A percentile compares a stretch with the other conserved stretches of the same genome.
Evolutionary conservation across 2,797 vertebrate genomes (phyloP).

Genomic region (Prunella strophiata): DNA sequence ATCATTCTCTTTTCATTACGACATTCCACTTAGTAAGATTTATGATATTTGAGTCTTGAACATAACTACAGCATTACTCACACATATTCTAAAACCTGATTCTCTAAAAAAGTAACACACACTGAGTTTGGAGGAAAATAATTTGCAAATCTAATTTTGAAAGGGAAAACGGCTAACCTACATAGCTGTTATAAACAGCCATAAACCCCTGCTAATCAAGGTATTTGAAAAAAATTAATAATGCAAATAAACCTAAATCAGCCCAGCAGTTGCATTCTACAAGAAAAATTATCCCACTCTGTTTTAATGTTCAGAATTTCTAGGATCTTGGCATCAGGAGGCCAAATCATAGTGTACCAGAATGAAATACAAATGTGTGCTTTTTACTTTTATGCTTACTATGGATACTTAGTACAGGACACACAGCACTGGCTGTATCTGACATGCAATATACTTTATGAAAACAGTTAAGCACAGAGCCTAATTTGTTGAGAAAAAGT

Average conservation of each 20-base stretch:
- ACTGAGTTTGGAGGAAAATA: not conserved
- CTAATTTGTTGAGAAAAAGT: not conserved
- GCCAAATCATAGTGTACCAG: not conserved
- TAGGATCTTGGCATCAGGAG: not conserved
- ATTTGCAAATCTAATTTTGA: not conserved
- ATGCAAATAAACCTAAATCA: not conserved
- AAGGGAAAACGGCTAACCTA: not conserved
- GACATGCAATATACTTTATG: not conserved
- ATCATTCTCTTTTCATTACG: not conserved
- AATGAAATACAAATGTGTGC: not conserved
- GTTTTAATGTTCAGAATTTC: not conserved
- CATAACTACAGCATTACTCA: not conserved
- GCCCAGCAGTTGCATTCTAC: not conserved
- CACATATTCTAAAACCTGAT: not conserved
- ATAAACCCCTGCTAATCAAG: not conserved
- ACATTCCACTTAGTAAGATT: not conserved
- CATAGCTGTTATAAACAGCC: not conserved
- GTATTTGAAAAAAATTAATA: conserved; percentile 15
- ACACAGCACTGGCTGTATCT: not conserved
- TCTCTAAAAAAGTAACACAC: not conserved
- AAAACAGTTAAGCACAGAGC: not conserved
- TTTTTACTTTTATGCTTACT: not conserved
- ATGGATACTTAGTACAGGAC: not conserved
- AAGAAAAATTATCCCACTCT: not conserved
- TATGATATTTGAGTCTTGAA: not conserved